Evolutionary conservation across 2,797 vertebrate genomes (phyloP), one percentile per base, ranked within the genome.

Genomic region (Heliangelus exortis): DNA sequence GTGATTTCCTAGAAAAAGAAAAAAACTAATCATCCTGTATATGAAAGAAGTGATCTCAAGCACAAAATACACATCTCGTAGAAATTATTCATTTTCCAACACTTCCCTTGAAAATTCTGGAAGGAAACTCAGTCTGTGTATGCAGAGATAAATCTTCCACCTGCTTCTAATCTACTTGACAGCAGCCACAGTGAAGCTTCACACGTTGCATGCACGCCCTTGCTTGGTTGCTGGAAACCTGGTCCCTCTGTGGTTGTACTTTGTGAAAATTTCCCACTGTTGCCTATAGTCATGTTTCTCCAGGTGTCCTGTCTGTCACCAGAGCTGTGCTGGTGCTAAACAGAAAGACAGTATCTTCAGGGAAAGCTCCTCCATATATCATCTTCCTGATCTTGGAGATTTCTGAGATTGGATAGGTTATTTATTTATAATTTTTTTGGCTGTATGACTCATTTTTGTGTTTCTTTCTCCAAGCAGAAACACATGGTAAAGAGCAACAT

Each of bases 171-270:
- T 62, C 57, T n/a, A 33, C 34, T 54, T 86, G 87, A 77, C 33
- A 86, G 61, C 39, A 66, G 55, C 67, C 26, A 31, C 31, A 84
- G 50, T 29, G 77, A 63, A 81, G 62, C 39, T 81, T 76, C 84
- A 68, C 31, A 34, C 1, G 2, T 41, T 25, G 31, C 50, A 57
- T 0, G 5, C 13, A 15, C 1, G 0, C 16, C 34, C 29, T 31
- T 66, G 54, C 21, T 39, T 53, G 6, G 45, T 58, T 58, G 66
- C 47, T 93, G 58, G 9, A 81, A 78, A 65, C 31, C 47, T 66
- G 36, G 19, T 68, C 34, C 10, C 62, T 51, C 12, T 65, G 73
- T 26, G 43, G 54, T 25, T 68, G 58, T 21, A 16, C 33, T 72
- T 65, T 55, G 73, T 78, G 62, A 81, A 91, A 75, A 47, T 69